phyloP scores from a whole-genome alignment of 1,140 invertebrate genomes.

The Procambarus clarkii region DNA sequence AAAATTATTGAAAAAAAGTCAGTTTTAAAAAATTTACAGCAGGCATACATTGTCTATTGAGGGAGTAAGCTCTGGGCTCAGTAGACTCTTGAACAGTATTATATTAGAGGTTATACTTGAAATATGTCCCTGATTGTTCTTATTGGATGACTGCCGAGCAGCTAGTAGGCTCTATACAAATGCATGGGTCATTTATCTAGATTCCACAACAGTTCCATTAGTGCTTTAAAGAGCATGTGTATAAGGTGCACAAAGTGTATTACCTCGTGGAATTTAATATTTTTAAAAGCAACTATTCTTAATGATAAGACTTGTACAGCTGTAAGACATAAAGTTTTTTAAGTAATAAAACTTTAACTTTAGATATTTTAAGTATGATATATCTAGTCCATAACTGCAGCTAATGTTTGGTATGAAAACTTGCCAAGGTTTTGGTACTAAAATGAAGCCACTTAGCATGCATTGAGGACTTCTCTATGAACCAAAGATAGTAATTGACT shows the following conservation, averaged over 20 bases:
- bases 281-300: not conserved
- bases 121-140: not conserved
- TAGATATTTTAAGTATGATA: not conserved
- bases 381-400: constrained; percentile 1
- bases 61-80: not conserved
- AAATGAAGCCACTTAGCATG: not conserved
- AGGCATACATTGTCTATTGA: not conserved
- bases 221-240: constrained; percentile 1
- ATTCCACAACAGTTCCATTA: not conserved
- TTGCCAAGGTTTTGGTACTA: not conserved
- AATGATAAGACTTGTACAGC: not conserved
- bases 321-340: not conserved
- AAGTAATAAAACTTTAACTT: not conserved
- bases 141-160: not conserved
- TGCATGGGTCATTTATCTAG: not conserved
- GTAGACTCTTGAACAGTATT: not conserved
- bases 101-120: not conserved
- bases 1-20: not conserved
- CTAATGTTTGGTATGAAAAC: not conserved
- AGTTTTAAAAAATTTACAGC: not conserved
- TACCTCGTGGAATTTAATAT: constrained; percentile 3
- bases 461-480: not conserved
- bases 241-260: constrained; percentile 3
- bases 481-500: not conserved
- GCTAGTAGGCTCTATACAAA: not conserved